Evolutionary conservation across 2,888 invertebrate species (phyloP).

Genomic region (Nephrotoma guestfalica): DNA sequence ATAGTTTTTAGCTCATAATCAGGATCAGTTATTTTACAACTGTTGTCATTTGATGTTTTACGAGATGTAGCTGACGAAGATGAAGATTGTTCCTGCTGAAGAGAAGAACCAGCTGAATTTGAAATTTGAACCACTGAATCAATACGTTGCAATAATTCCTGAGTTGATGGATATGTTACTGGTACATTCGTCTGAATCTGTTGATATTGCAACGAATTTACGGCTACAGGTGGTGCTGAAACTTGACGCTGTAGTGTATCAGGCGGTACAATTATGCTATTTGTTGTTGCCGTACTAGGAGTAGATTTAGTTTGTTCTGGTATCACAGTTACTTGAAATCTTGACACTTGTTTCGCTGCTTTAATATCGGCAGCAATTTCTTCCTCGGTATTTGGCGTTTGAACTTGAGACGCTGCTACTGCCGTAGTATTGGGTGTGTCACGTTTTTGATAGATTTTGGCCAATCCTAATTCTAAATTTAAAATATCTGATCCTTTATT

Average conservation of each 20-base stretch:
- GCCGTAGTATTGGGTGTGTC: neutral
- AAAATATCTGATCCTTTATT: constrained; percentile 29
- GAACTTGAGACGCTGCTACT: constrained; percentile 10
- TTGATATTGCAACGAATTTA: neutral
- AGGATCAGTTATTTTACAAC: neutral
- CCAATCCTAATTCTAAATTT: constrained; percentile 44
- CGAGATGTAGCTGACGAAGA: neutral
- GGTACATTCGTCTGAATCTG: neutral
- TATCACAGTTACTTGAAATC: constrained; percentile 15
- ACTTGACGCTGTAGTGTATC: neutral
- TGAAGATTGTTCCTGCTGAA: constrained; percentile 1
- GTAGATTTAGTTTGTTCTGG: constrained; percentile 4
- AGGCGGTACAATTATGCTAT: neutral
- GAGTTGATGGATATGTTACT: neutral
- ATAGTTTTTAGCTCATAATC: neutral
- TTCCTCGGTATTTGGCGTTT: constrained; percentile 5
- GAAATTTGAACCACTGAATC: neutral
- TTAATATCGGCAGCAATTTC: neutral
- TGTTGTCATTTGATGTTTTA: neutral
- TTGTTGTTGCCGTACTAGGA: neutral
- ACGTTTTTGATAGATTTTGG: constrained; percentile 24
- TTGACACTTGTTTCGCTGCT: constrained; percentile 5
- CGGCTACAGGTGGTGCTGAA: neutral
- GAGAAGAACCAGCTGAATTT: neutral
- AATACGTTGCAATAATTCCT: neutral